Evolutionary conservation across 1,140 invertebrate species (phyloP).

Genomic region (Augochlora pura): DNA sequence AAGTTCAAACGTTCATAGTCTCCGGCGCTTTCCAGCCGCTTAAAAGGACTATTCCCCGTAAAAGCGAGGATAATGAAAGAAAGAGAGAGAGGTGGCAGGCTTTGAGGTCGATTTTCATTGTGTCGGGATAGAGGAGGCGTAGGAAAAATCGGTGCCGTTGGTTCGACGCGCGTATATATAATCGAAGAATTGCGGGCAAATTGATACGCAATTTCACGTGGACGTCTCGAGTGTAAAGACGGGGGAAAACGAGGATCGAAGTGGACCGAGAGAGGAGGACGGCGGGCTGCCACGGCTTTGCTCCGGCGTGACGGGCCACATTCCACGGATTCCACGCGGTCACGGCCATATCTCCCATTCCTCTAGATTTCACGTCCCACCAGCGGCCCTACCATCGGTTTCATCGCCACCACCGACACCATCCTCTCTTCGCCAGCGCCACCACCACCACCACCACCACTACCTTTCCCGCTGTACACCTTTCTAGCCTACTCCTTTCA

Average conservation of each 20-base stretch:
- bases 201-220: conserved; percentile 40
- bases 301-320: conserved; percentile 77
- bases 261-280: conserved; percentile 73
- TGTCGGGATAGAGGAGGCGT: too few species aligned
- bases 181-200: conserved; percentile 2
- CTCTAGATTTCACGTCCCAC: conserved; percentile 70
- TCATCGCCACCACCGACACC: conserved; percentile 26
- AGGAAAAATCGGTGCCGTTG: not conserved
- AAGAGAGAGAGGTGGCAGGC: not conserved
- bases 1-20: too few species aligned
- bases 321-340: conserved; percentile 78
- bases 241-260: conserved; percentile 61
- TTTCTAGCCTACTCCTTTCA: conserved; percentile 5
- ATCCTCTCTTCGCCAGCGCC: conserved; percentile 21
- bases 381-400: conserved; percentile 28
- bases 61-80: too few species aligned
- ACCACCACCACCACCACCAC: not conserved
- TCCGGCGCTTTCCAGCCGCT: too few species aligned
- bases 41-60: too few species aligned
- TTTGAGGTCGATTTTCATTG: not conserved
- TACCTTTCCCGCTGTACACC: not conserved
- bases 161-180: not conserved
- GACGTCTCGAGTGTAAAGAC: conserved; percentile 42
- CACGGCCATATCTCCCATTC: conserved; percentile 79
- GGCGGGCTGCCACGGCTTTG: conserved; percentile 61